Evolutionary conservation across 2,113 vertebrate species (phyloP), one percentile per base, ranked within the genome.

Genomic region (Coreoperca whiteheadi): DNA sequence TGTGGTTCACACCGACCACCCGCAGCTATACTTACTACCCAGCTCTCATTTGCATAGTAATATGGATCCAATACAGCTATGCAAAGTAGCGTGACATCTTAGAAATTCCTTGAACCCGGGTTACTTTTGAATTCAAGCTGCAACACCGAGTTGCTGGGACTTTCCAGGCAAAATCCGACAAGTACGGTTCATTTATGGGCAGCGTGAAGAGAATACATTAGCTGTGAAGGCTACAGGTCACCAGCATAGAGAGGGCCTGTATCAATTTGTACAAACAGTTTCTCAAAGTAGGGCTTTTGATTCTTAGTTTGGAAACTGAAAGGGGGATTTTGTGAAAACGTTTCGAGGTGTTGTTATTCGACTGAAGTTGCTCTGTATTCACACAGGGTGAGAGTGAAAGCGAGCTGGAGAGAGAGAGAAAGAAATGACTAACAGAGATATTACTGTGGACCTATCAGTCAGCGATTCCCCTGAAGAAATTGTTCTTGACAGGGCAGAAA

Each of bases 1-100:
- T 34, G 15, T 15, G 34, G 53, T 34, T 72, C 34, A 57, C 75
- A 30, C 79, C 65, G 32, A 67, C 48, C 79, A 75, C 89, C 78
- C 74, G 79, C 87, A 72, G 88, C 64, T 61, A n/a, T 69, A 34
- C 84, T 84, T 63, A 37, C 50, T 18, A 37, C 71, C 81, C 18
- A 8, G 11, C 61, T 68, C 83, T 81, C 51, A 88, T 85, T 73
- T 87, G 67, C 86, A 88, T 85, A 59, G 50, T 61, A 76, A 79
- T 63, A 79, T 61, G 37, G 69, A 86, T 77, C 66, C 65, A 28
- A 39, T n/a, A 18, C 75, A 59, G 76, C 60, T 37, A 67, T 74
- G 77, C 82, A 89, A 86, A 90, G 60, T 11, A 75, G 59, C 16
- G 9, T 63, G 80, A 69, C 82, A 71, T 71, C 74, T 84, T 11